These are phyloP conservation scores for Drosophila anceps DNA, from an alignment of 2,888 invertebrate species.

Conservation along the genomic window DNA sequence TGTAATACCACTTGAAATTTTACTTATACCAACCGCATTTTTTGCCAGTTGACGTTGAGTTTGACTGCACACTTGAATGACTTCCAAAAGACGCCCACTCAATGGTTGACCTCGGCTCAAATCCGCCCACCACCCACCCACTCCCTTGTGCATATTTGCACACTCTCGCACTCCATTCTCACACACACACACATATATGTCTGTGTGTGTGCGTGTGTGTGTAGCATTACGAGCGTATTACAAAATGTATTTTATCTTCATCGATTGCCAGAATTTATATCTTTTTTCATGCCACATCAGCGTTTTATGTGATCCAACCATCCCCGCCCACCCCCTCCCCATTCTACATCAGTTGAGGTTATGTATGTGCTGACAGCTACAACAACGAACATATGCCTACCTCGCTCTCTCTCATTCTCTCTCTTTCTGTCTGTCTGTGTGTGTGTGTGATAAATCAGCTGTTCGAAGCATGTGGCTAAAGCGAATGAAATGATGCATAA, in stretches of 20 bases:
- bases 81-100: slow-evolving; percentile 70
- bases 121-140: slow-evolving; percentile 3
- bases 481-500: slow-evolving; percentile 35
- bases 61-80: slow-evolving; percentile 73
- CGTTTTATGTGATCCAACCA: slow-evolving; percentile 58
- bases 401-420: not conserved
- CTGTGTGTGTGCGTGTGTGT: slow-evolving; percentile 13
- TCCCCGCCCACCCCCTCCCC: not conserved
- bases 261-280: slow-evolving; percentile 83
- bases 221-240: slow-evolving; percentile 68
- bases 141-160: slow-evolving; percentile 10
- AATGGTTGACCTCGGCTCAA: slow-evolving; percentile 62
- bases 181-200: not conserved
- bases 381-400: slow-evolving; percentile 48
- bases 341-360: slow-evolving; percentile 58
- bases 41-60: slow-evolving; percentile 55
- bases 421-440: not conserved
- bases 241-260: slow-evolving; percentile 83
- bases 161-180: slow-evolving; percentile 5
- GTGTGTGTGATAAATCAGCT: slow-evolving; percentile 60
- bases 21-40: slow-evolving; percentile 71
- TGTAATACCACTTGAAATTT: slow-evolving; percentile 67
- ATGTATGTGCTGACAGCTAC: slow-evolving; percentile 68
- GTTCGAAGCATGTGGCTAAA: slow-evolving; percentile 51
- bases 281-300: slow-evolving; percentile 80